Evolutionary conservation across 2,888 invertebrate genomes (phyloP).

Genomic region (Plebejus anna): DNA sequence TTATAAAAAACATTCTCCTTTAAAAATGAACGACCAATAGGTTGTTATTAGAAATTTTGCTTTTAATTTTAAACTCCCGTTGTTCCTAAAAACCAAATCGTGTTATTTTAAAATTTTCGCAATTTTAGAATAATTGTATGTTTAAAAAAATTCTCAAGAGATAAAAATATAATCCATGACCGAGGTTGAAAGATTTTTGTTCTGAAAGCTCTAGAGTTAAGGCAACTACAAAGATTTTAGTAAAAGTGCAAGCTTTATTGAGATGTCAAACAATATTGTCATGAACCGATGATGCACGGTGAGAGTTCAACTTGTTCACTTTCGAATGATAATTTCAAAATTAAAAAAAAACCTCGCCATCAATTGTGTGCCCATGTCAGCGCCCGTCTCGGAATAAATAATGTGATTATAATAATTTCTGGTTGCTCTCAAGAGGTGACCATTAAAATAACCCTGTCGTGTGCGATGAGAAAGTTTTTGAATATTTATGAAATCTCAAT

Average conservation of each 20-base stretch:
- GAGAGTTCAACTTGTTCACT: constrained; percentile 61
- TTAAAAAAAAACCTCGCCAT: constrained; percentile 43
- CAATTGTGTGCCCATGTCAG: constrained; percentile 34
- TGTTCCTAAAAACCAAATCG: background rate
- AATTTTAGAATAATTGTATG: too few species aligned
- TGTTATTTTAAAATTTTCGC: too few species aligned
- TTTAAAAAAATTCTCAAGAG: background rate
- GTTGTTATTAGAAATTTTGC: background rate
- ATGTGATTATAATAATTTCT: constrained; percentile 39
- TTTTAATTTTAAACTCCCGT: background rate
- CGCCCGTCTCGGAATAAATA: constrained; percentile 34
- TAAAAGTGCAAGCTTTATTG: background rate
- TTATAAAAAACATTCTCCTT: too few species aligned
- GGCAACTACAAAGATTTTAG: background rate
- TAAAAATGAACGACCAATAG: background rate
- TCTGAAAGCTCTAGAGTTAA: too few species aligned
- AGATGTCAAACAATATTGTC: background rate
- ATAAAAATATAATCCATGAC: too few species aligned
- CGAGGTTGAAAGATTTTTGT: too few species aligned
- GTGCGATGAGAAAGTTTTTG: constrained; percentile 60
- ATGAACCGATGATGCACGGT: constrained; percentile 6
- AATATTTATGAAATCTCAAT: constrained; percentile 66
- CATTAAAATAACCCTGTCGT: constrained; percentile 47
- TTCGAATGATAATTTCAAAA: constrained; percentile 56
- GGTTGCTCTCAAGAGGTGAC: constrained; percentile 36